These are phyloP conservation scores for Melipona beecheii DNA, from an alignment of 2,888 invertebrate genomes.

Conservation along the genomic window DNA sequence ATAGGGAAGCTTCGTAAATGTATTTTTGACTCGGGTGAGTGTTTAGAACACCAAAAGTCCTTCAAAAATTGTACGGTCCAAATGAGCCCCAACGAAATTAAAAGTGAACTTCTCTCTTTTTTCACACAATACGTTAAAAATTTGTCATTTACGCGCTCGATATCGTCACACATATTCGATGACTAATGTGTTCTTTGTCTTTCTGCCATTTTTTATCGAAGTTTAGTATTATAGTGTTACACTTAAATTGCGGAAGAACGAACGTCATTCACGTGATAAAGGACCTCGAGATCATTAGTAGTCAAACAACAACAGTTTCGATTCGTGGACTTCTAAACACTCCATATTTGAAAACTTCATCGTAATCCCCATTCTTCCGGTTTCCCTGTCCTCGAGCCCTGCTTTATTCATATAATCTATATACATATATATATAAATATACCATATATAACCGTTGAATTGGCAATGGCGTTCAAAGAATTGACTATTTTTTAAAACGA, in stretches of 20 bases:
- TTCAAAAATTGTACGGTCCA: slow-evolving; percentile 65
- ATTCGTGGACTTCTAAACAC: slow-evolving; percentile 73
- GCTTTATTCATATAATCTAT: slow-evolving; percentile 53
- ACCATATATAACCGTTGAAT: slow-evolving; percentile 59
- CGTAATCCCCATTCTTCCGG: not conserved
- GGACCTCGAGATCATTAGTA: slow-evolving; percentile 20
- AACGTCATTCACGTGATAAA: slow-evolving; percentile 3
- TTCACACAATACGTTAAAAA: not conserved
- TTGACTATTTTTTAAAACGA: slow-evolving; percentile 80
- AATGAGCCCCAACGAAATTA: slow-evolving; percentile 46
- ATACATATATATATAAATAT: slow-evolving; percentile 18
- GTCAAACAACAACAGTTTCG: slow-evolving; percentile 51
- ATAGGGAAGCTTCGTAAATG: slow-evolving; percentile 76
- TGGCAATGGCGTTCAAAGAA: slow-evolving; percentile 74
- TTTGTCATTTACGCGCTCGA: slow-evolving; percentile 12
- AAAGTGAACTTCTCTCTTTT: slow-evolving; percentile 40
- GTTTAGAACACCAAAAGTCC: slow-evolving; percentile 69
- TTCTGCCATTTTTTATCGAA: slow-evolving; percentile 26
- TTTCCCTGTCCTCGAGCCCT: slow-evolving; percentile 3
- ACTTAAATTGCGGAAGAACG: slow-evolving; percentile 13
- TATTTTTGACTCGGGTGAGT: slow-evolving; percentile 77
- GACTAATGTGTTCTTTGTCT: slow-evolving; percentile 4
- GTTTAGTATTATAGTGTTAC: slow-evolving; percentile 31
- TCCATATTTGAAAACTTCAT: slow-evolving; percentile 51
- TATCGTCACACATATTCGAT: not conserved